Percentiles rank a stretch among this genome's conserved stretches.
Conservation (phyloP, 92 coral and sea anemone genomes). For the Epizoanthus stellaris region DNA sequence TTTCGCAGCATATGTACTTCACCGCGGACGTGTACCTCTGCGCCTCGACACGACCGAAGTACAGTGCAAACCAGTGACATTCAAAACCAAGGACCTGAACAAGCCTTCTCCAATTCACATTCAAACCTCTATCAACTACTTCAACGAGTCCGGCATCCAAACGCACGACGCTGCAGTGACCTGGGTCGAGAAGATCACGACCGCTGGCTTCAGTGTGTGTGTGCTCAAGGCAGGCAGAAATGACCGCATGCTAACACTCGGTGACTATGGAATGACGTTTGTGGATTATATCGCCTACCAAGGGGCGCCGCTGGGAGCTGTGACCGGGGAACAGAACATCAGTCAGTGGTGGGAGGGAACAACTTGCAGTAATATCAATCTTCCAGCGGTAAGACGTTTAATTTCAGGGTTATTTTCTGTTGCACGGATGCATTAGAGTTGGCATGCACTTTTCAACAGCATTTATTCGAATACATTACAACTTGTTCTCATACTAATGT, state of each 20-base stretch:
- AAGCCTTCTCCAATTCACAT: conserved; percentile 45
- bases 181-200: conserved; percentile 74
- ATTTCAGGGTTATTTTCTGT: neutral
- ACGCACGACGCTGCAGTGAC: conserved; percentile 82
- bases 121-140: conserved; percentile 72
- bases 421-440: too few species aligned
- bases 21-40: conserved; percentile 73
- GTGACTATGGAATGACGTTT: conserved; percentile 75
- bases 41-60: conserved; percentile 70
- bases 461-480: too few species aligned
- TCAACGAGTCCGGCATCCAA: conserved; percentile 56
- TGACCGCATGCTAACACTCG: conserved; percentile 64
- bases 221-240: conserved; percentile 79
- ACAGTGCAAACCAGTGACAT: conserved; percentile 58
- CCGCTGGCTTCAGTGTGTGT: conserved; percentile 67
- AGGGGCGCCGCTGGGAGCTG: conserved; percentile 75
- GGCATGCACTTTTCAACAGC: too few species aligned
- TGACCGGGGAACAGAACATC: conserved; percentile 71
- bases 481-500: too few species aligned
- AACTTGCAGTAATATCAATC: conserved; percentile 55
- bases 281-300: conserved; percentile 80
- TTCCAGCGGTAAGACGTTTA: conserved; percentile 60
- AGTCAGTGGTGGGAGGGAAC: conserved; percentile 88
- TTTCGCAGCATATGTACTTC: conserved; percentile 70
- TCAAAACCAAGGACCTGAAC: conserved; percentile 49